Percentiles rank a stretch among this genome's conserved stretches.
Evolutionary conservation across 2,797 vertebrate species (phyloP).

Genomic region (Mallotus villosus): DNA sequence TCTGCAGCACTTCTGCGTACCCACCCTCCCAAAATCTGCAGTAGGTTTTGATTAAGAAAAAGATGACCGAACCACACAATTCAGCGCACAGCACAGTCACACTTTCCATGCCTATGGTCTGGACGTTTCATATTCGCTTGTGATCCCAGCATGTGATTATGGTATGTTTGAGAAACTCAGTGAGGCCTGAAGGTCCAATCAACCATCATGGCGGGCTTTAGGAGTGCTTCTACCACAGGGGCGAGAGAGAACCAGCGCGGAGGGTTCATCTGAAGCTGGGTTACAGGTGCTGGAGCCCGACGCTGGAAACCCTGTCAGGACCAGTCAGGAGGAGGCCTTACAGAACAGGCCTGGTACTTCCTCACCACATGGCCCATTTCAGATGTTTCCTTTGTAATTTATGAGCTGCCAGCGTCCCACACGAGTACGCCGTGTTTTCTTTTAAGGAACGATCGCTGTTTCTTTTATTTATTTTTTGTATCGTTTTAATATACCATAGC

Average conservation of each 20-base stretch:
- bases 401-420: slow-evolving; percentile 1
- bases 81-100: too few relatives aligned
- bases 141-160: slow-evolving; percentile 24
- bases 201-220: slow-evolving; percentile 48
- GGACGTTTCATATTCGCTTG: slow-evolving; percentile 23
- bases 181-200: slow-evolving; percentile 56
- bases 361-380: slow-evolving; percentile 45
- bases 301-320: slow-evolving; percentile 48
- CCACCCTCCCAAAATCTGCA: not conserved
- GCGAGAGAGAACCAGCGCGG: too few relatives aligned
- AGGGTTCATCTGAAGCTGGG: slow-evolving; percentile 15
- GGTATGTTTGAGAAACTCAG: slow-evolving; percentile 43
- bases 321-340: slow-evolving; percentile 22
- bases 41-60: too few relatives aligned
- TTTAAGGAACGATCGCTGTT: not conserved
- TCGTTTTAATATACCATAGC: not conserved
- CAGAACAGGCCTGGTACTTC: slow-evolving; percentile 18
- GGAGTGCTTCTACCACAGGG: not conserved
- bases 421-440: slow-evolving; percentile 1
- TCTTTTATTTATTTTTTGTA: not conserved
- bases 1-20: not conserved
- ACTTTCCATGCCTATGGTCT: slow-evolving; percentile 1
- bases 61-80: too few relatives aligned
- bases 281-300: slow-evolving; percentile 52
- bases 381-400: slow-evolving; percentile 56